Base-by-base conservation (phyloP, 2,888 invertebrate genomes). In the Liopterus haemorrhoidalis region DNA sequence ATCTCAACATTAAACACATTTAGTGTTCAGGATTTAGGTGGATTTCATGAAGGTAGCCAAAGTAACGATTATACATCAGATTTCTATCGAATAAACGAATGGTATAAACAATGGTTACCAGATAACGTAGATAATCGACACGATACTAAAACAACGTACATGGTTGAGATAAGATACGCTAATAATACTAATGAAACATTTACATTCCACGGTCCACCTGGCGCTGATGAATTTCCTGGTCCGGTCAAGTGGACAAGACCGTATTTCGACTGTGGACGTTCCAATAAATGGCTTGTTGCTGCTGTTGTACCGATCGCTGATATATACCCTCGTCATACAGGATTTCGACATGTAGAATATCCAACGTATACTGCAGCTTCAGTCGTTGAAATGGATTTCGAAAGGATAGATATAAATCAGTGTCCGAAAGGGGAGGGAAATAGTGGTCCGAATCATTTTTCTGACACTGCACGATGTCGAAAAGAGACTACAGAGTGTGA, bases 161-260 rank as follows among this genome's bases (percentile, higher is more conserved):
- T 89, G 66, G 87, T 91, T n/a, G 87, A 91, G 69, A 93, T 93
- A 54, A 78, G 92, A 61, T 91, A 93, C 69, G 85, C 91, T 0
- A 93, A 93, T 66, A 92, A 92, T 61, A 93, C 92, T 1, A 93
- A 93, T 68, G 92, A 92, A 66, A 93, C 92, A n/a, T 90, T 84
- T 62, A 88, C 90, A n/a, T 94, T 92, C 69, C 93, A 93, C 51
- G 93, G 93, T 32, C 93, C 93, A 5, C 88, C 84, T 33, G 91
- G 88, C 27, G 86, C 89, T 53, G 92, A 92, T 68, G 93, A 93
- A 73, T 76, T 75, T 58, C 89, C 87, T 2, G 92, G 95, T 1
- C 96, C 96, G 9, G 89, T 97, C 0, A 85, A 88, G 64, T 95
- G 90, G 83, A 93, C 92, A 0, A 75, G 84, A 46, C 96, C 96